Conservation (phyloP, 64 coral and sea anemone species). For the Montipora cactus region DNA sequence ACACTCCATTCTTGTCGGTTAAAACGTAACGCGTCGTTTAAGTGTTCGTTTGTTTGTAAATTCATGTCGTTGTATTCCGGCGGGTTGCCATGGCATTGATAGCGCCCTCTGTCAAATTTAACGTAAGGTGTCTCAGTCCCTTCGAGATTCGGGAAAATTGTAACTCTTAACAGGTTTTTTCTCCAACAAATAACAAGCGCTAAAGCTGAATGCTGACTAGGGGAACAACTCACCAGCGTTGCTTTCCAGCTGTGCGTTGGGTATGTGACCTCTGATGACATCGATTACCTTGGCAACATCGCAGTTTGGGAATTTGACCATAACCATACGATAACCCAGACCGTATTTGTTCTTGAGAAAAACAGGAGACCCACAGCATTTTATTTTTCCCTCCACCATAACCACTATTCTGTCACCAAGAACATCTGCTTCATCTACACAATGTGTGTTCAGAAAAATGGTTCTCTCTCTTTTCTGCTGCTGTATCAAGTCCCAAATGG, state of each 20-base stretch:
- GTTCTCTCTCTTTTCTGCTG: constrained; percentile 80
- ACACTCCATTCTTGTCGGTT: no score
- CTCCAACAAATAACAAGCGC: not conserved
- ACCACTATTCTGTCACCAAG: constrained; percentile 86
- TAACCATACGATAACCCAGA: constrained; percentile 92
- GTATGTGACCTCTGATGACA: constrained; percentile 73
- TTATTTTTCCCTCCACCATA: constrained; percentile 79
- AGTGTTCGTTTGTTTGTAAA: no score
- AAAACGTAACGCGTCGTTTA: no score
- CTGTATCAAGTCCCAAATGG: constrained; percentile 79
- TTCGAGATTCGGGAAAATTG: no score
- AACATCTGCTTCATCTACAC: constrained; percentile 89
- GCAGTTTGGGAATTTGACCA: constrained; percentile 80
- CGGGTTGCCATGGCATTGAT: no score
- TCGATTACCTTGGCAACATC: constrained; percentile 54
- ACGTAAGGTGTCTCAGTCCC: no score
- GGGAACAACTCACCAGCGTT: constrained; percentile 77
- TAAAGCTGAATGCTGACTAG: not conserved
- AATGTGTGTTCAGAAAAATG: constrained; percentile 79
- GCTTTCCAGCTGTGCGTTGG: constrained; percentile 85
- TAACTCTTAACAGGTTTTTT: no score
- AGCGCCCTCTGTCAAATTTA: no score
- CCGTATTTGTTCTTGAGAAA: constrained; percentile 92
- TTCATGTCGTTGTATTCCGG: no score
- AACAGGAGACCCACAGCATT: constrained; percentile 78